Evolutionary conservation across 2,888 invertebrate species (phyloP).

Genomic region (Cephalotes varians): DNA sequence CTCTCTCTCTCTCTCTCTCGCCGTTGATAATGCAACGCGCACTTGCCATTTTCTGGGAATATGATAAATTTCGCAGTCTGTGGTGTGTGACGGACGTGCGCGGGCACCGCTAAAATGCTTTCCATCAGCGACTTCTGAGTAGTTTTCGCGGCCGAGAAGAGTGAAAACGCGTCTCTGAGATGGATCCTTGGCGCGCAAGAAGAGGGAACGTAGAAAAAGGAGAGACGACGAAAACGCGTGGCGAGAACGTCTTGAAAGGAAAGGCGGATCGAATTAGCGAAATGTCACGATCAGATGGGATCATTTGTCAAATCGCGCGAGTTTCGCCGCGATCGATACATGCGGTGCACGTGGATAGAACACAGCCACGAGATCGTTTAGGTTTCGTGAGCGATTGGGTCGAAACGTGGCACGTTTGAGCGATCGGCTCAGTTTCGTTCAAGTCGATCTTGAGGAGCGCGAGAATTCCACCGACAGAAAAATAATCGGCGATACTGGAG

Average conservation of each 20-base stretch:
- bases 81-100: conserved; percentile 9
- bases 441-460: neutral
- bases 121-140: conserved; percentile 54
- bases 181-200: conserved; percentile 17
- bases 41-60: conserved; percentile 17
- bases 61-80: conserved; percentile 49
- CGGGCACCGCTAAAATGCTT: conserved; percentile 43
- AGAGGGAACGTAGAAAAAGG: neutral
- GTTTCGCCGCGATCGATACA: conserved; percentile 48
- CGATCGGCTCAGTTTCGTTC: conserved; percentile 9
- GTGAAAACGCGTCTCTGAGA: conserved; percentile 25
- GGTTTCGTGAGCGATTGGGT: conserved; percentile 23
- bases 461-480: neutral
- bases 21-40: conserved; percentile 1
- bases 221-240: neutral
- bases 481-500: neutral
- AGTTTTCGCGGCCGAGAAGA: conserved; percentile 33
- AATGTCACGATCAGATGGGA: conserved; percentile 47
- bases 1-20: too few species aligned
- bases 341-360: conserved; percentile 36
- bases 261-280: conserved; percentile 56
- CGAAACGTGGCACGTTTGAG: neutral
- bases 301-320: conserved; percentile 62
- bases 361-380: neutral
- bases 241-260: conserved; percentile 39